A percentile compares a stretch with the other conserved stretches of the same genome.
Conservation (phyloP, 37 sponge, comb jelly and placozoan genomes). For the Petrosia ficiformis region DNA sequence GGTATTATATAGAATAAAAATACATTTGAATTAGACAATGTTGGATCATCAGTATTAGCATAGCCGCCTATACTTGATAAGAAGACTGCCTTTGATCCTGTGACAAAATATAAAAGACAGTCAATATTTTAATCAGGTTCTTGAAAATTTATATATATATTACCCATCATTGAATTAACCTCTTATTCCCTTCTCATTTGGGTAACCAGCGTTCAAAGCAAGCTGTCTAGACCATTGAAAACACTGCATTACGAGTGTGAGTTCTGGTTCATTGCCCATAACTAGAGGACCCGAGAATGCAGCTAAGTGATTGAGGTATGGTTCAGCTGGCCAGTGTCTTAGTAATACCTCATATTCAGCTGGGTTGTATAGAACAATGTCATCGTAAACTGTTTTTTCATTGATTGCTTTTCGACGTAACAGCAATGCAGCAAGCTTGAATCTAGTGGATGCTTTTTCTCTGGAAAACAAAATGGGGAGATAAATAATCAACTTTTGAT, state of each 20-base stretch:
- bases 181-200: conserved; percentile 11
- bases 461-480: too few species aligned
- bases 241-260: conserved; percentile 17
- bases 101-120: background rate
- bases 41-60: too few species aligned
- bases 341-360: conserved; percentile 65
- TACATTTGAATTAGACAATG: too few species aligned
- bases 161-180: background rate
- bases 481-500: too few species aligned
- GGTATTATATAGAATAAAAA: background rate
- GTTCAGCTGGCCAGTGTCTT: conserved; percentile 37
- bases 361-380: conserved; percentile 23
- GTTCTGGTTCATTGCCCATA: conserved; percentile 31
- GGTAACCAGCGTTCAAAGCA: conserved; percentile 9
- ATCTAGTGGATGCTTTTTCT: background rate
- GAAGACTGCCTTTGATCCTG: conserved; percentile 58
- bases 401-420: conserved; percentile 35
- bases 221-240: conserved; percentile 29
- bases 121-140: background rate
- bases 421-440: conserved; percentile 43
- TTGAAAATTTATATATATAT: background rate
- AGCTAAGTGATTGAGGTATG: conserved; percentile 28
- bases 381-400: conserved; percentile 24
- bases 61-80: conserved; percentile 63
- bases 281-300: conserved; percentile 46